Conservation (phyloP, 2,888 invertebrate genomes). For the Bombylius major region DNA sequence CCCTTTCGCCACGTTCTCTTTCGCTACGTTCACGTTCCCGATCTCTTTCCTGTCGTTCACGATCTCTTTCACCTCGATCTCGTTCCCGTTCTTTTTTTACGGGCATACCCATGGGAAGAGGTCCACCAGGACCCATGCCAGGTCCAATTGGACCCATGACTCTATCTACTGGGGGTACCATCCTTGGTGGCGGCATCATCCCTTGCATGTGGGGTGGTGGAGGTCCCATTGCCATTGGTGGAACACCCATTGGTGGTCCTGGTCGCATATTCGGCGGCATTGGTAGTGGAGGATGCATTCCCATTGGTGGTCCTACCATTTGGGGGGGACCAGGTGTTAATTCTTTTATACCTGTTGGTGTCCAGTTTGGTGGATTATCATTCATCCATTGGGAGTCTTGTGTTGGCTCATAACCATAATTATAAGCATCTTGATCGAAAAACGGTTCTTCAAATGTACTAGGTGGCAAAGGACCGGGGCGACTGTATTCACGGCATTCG, state of each 20-base stretch:
- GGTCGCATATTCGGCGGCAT: conserved; percentile 23
- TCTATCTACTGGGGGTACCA: conserved; percentile 7
- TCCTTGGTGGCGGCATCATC: conserved; percentile 15
- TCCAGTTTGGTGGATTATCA: conserved; percentile 44
- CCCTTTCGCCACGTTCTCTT: conserved; percentile 23
- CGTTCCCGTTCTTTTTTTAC: conserved; percentile 28
- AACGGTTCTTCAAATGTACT: conserved; percentile 39
- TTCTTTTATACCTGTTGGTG: conserved; percentile 54
- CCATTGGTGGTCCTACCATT: conserved; percentile 29
- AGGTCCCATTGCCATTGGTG: conserved; percentile 26
- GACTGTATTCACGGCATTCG: conserved; percentile 73
- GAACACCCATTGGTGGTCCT: conserved; percentile 22
- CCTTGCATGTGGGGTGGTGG: conserved; percentile 22
- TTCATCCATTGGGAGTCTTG: conserved; percentile 61
- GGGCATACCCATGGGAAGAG: conserved; percentile 22
- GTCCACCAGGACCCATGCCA: conserved; percentile 23
- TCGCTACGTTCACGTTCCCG: conserved; percentile 43
- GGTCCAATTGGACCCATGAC: background rate
- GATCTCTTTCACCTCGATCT: conserved; percentile 12
- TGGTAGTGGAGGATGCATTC: conserved; percentile 19
- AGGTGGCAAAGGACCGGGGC: conserved; percentile 38
- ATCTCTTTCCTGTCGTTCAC: conserved; percentile 29
- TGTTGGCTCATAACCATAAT: conserved; percentile 55
- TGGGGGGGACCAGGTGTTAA: conserved; percentile 48
- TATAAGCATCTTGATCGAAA: conserved; percentile 33